Evolutionary conservation across 2,888 invertebrate species (phyloP).

Genomic region (Pasiphila rectangulata): DNA sequence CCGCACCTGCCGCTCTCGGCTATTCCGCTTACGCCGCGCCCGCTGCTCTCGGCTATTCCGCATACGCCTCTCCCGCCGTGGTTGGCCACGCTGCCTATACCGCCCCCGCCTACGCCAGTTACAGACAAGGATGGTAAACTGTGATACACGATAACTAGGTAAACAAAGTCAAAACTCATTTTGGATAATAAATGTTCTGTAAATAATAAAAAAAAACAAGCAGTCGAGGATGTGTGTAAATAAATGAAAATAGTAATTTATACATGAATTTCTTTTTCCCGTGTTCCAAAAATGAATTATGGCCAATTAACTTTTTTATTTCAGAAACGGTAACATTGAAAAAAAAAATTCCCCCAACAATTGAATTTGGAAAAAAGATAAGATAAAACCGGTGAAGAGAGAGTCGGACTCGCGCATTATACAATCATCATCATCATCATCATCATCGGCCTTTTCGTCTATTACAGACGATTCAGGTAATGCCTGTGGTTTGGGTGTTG

Average conservation of each 20-base stretch:
- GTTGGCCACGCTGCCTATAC: constrained; percentile 33
- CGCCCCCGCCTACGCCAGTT: constrained; percentile 36
- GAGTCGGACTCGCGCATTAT: too few relatives aligned
- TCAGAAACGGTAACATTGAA: too few relatives aligned
- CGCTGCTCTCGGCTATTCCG: constrained; percentile 41
- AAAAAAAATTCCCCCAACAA: too few relatives aligned
- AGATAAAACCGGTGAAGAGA: too few relatives aligned
- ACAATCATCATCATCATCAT: too few relatives aligned
- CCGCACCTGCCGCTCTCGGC: constrained; percentile 32
- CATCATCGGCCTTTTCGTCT: too few relatives aligned
- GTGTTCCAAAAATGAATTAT: too few relatives aligned
- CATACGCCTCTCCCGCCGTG: too few relatives aligned
- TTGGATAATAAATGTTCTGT: constrained; percentile 63
- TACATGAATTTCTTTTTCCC: constrained; percentile 4
- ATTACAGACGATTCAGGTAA: too few relatives aligned
- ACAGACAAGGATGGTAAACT: constrained; percentile 67
- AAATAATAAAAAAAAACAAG: constrained; percentile 64
- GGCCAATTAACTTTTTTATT: too few relatives aligned
- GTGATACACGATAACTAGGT: constrained; percentile 60
- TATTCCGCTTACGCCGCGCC: constrained; percentile 36
- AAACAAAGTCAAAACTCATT: constrained; percentile 73
- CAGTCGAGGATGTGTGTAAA: constrained; percentile 76
- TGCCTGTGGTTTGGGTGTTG: too few relatives aligned
- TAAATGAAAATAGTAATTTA: constrained; percentile 66
- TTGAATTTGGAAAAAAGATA: too few relatives aligned